Conservation (phyloP, 2,113 vertebrate genomes). For the Oreotragus oreotragus region DNA sequence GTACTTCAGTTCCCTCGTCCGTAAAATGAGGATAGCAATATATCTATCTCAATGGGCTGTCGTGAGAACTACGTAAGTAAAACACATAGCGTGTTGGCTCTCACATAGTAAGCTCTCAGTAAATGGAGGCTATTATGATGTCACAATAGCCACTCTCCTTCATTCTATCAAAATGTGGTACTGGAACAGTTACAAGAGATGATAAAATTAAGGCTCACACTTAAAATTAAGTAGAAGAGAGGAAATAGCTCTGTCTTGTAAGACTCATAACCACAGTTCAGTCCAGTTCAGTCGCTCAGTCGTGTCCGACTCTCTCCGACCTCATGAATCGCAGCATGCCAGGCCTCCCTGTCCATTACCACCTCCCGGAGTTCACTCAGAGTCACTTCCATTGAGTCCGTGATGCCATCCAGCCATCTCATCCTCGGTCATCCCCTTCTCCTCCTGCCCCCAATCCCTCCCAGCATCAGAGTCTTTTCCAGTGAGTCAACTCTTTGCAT, state of each 20-base stretch:
- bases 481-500: too few species aligned
- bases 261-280: background rate
- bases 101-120: background rate
- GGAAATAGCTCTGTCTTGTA: background rate
- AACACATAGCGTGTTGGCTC: background rate
- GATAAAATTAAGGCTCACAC: background rate
- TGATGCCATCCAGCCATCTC: too few species aligned
- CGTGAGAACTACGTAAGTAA: background rate
- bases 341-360: too few species aligned
- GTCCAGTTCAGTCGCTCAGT: too few species aligned
- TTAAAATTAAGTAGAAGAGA: constrained; percentile 17
- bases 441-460: too few species aligned
- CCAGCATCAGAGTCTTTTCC: too few species aligned
- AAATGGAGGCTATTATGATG: background rate
- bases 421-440: accelerated
- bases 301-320: accelerated
- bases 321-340: accelerated
- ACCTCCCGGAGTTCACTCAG: too few species aligned
- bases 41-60: background rate
- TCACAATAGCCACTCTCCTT: background rate
- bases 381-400: accelerated
- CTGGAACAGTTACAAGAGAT: background rate
- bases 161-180: background rate
- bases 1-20: background rate
- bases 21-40: constrained; percentile 1